Evolutionary conservation across 2,113 vertebrate genomes (phyloP).

Genomic region (Oreotrochilus melanogaster): DNA sequence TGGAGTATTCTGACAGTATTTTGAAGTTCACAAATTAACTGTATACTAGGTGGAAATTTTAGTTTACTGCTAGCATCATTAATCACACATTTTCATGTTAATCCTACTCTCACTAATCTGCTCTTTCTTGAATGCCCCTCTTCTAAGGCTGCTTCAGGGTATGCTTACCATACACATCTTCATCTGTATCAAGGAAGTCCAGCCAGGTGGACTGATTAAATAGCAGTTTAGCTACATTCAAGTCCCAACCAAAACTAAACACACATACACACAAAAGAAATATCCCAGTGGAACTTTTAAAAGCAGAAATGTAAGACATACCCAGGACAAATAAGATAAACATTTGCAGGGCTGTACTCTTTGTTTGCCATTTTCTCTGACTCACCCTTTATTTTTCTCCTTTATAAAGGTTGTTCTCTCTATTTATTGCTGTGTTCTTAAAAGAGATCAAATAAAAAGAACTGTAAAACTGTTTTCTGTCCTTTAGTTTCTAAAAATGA

Average conservation of each 20-base stretch:
- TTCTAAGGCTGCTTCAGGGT: neutral
- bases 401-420: neutral
- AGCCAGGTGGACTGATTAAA: neutral
- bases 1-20: neutral
- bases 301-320: neutral
- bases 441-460: neutral
- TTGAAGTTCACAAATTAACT: neutral
- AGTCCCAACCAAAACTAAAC: neutral
- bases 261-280: neutral
- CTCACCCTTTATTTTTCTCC: neutral
- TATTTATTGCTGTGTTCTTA: neutral
- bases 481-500: constrained; percentile 1
- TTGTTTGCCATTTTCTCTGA: neutral
- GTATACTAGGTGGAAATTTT: neutral
- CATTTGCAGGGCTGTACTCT: neutral
- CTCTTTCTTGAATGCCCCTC: neutral
- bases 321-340: neutral
- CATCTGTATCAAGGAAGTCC: neutral
- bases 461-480: neutral
- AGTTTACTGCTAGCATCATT: neutral
- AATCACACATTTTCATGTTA: neutral
- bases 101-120: neutral
- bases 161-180: neutral
- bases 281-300: neutral
- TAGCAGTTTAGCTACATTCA: neutral